Base-by-base conservation (phyloP, 2,113 vertebrate species). In the Coryphaenoides rupestris region DNA sequence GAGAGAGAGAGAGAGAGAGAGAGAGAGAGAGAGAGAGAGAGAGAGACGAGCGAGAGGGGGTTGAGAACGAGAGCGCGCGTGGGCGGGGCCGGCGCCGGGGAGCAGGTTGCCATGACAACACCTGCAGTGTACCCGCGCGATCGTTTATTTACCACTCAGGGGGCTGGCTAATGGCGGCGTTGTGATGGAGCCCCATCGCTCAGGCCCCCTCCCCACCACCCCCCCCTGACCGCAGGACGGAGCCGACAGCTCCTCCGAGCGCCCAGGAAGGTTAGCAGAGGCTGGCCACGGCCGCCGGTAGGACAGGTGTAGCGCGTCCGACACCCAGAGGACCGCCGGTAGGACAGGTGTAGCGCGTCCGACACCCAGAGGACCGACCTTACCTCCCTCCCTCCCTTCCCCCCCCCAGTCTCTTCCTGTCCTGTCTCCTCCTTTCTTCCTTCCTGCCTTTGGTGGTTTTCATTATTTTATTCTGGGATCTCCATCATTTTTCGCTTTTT, bases 91-190 rank as follows among this genome's bases (percentile, higher is more conserved):
- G 33, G 77, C 73, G 64, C 55, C 63, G 59, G 75, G 55, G 78
- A 79, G 80, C 33, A 54, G 72, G 89, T 92, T 85, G 81, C 89
- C 80, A 89, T 90, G 87, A 85, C 87, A 91, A 91, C 89, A 89
- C 86, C 89, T 86, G 86, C 87, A 89, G 88, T 89, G 85, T 90
- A 89, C 88, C 79, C 77, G 87, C 84, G 81, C 72, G 73, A 87
- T 92, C 88, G 88, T 91, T 91, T 92, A 91, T 92, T 92, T 91
- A 87, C 85, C 86, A 90, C 90, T 89, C 84, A 86, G 84, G 89
- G 87, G 83, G 89, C 85, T 84, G 85, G 87, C 84, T 86, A 88
- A 86, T 89, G 83, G 87, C 76, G 86, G 78, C 87, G 73, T 80
- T 84, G 83, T 88, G 87, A 89, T 85, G 57, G 83, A n/a, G 83